These are phyloP conservation scores for Galeopsomyia nigrocyanea DNA, from an alignment of 2,888 invertebrate species.

Conservation along the genomic window DNA sequence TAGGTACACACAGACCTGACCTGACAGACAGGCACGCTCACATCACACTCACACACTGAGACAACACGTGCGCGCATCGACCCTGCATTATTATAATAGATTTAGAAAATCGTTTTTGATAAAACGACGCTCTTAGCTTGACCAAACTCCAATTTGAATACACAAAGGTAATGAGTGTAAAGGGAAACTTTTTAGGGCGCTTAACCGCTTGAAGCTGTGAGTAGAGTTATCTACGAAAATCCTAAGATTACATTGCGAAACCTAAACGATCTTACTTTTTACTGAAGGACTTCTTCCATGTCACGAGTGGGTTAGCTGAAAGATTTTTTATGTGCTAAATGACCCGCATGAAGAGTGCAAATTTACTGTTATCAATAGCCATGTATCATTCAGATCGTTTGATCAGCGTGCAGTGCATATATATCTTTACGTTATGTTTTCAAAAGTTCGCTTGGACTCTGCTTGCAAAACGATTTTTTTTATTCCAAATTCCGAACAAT, in stretches of 20 bases:
- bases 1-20: too few species aligned
- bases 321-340: too few species aligned
- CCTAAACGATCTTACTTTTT: slow-evolving; percentile 26
- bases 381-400: too few species aligned
- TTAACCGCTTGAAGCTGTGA: slow-evolving; percentile 42
- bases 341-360: too few species aligned
- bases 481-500: neutral
- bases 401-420: too few species aligned
- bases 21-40: neutral
- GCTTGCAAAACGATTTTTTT: too few species aligned
- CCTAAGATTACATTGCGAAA: slow-evolving; percentile 31
- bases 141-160: slow-evolving; percentile 38
- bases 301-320: slow-evolving; percentile 40
- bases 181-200: slow-evolving; percentile 36
- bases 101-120: slow-evolving; percentile 36
- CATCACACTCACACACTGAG: slow-evolving; percentile 4
- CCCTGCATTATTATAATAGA: slow-evolving; percentile 35
- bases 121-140: slow-evolving; percentile 40
- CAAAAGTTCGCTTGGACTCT: too few species aligned
- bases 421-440: too few species aligned
- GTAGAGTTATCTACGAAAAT: slow-evolving; percentile 42
- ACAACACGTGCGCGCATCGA: slow-evolving; percentile 16
- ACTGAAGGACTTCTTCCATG: slow-evolving; percentile 38
- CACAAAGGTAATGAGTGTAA: slow-evolving; percentile 24
- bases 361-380: too few species aligned